These are phyloP conservation scores for Clarias pachynema DNA, from an alignment of 2,797 vertebrate genomes.

Conservation along the genomic window DNA sequence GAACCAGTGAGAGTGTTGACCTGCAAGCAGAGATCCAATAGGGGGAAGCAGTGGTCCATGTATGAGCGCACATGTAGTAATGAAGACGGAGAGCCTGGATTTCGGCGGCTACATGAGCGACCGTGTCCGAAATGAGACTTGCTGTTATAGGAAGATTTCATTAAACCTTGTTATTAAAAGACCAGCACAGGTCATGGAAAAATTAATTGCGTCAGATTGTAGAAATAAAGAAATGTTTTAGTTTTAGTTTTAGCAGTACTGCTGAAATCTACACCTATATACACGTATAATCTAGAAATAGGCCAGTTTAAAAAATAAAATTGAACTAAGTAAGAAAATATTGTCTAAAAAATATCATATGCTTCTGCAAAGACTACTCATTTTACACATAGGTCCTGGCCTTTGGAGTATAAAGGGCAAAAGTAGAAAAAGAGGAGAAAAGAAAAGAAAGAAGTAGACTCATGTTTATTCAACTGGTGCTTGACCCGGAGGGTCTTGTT, in stretches of 20 bases:
- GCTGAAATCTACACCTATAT: not conserved
- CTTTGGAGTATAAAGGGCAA: not conserved
- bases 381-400: not conserved
- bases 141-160: conserved; percentile 5
- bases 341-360: not conserved
- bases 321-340: not conserved
- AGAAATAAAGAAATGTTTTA: not conserved
- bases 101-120: not conserved
- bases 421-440: conserved; percentile 7
- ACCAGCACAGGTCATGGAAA: not conserved
- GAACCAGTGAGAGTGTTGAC: not conserved
- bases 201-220: not conserved
- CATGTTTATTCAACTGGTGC: conserved; percentile 56
- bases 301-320: not conserved
- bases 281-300: not conserved
- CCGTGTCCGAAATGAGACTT: conserved; percentile 7
- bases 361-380: not conserved
- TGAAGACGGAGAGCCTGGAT: conserved; percentile 1
- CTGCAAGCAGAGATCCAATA: conserved; percentile 59
- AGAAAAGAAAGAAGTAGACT: conserved; percentile 22
- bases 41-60: conserved; percentile 76
- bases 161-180: conserved; percentile 21
- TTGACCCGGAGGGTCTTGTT: conserved; percentile 48
- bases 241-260: not conserved
- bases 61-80: conserved; percentile 16